Percentiles rank a stretch among this genome's conserved stretches.
Evolutionary conservation across 2,113 vertebrate genomes (phyloP).

Genomic region (Upupa epops): DNA sequence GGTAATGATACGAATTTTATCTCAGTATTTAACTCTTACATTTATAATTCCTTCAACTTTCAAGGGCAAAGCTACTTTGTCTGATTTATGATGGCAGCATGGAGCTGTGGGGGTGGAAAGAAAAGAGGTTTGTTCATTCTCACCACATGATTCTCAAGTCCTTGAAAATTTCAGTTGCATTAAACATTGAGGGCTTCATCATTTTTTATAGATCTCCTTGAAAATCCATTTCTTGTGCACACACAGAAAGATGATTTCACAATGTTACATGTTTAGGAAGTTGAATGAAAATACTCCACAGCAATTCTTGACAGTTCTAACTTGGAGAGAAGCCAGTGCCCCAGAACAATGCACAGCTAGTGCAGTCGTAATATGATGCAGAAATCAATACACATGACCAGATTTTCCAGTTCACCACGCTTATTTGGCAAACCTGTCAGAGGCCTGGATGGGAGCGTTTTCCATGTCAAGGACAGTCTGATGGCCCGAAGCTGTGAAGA

Average conservation of each 20-base stretch:
- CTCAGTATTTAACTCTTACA: neutral
- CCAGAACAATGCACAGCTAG: neutral
- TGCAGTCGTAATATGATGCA: neutral
- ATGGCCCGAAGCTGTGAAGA: neutral
- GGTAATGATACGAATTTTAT: neutral
- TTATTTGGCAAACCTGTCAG: neutral
- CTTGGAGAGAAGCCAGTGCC: neutral
- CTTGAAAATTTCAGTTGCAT: neutral
- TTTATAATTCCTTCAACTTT: neutral
- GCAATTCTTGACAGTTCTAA: conserved; percentile 28
- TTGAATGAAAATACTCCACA: conserved; percentile 2
- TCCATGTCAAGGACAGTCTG: neutral
- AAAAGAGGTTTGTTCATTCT: neutral
- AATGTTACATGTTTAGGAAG: conserved; percentile 11
- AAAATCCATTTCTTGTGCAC: conserved; percentile 27
- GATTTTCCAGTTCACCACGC: conserved; percentile 33
- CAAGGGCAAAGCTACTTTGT: neutral
- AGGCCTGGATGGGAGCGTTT: conserved; percentile 26
- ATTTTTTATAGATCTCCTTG: conserved; percentile 30
- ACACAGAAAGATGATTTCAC: neutral
- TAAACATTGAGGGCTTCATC: neutral
- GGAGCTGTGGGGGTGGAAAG: neutral
- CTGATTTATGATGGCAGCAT: conserved; percentile 11
- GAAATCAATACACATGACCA: conserved; percentile 47
- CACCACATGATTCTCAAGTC: neutral